phyloP scores from a whole-genome alignment of 2,888 invertebrate genomes.

The Schrankia costaestrigalis region DNA sequence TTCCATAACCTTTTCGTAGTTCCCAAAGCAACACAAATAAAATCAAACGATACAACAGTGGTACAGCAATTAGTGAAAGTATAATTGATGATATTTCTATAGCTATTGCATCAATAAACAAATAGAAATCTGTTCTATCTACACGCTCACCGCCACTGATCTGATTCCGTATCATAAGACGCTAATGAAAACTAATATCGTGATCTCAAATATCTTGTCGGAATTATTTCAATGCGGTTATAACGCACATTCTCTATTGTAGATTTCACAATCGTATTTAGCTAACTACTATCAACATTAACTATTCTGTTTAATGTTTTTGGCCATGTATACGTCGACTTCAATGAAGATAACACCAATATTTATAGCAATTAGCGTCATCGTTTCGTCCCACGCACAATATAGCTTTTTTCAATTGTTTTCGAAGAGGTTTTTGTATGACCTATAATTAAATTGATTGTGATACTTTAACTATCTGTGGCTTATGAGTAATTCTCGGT shows the following conservation, averaged over 20 bases:
- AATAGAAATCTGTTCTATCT: conserved; percentile 63
- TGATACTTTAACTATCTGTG: not conserved
- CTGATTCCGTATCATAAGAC: conserved; percentile 50
- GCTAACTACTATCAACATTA: conserved; percentile 8
- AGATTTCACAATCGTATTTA: conserved; percentile 33
- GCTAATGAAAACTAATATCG: conserved; percentile 61
- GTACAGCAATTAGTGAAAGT: conserved; percentile 42
- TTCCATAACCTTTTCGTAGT: too few species aligned
- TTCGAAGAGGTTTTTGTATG: too few species aligned
- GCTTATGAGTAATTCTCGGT: too few species aligned
- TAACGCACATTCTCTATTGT: conserved; percentile 21
- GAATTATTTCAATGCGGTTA: conserved; percentile 30
- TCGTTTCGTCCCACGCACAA: too few species aligned
- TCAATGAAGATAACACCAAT: conserved; percentile 7
- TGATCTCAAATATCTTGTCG: conserved; percentile 54
- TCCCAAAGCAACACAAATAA: not conserved
- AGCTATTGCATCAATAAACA: conserved; percentile 51
- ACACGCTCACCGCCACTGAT: conserved; percentile 42
- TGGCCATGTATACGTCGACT: conserved; percentile 6
- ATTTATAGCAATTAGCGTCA: conserved; percentile 11
- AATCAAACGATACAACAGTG: not conserved
- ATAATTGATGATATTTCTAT: conserved; percentile 55
- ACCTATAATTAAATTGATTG: too few species aligned
- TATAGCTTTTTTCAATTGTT: too few species aligned
- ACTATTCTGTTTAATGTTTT: too few species aligned